Base-by-base conservation (phyloP, 2,797 vertebrate genomes). In the Rhincodon typus region DNA sequence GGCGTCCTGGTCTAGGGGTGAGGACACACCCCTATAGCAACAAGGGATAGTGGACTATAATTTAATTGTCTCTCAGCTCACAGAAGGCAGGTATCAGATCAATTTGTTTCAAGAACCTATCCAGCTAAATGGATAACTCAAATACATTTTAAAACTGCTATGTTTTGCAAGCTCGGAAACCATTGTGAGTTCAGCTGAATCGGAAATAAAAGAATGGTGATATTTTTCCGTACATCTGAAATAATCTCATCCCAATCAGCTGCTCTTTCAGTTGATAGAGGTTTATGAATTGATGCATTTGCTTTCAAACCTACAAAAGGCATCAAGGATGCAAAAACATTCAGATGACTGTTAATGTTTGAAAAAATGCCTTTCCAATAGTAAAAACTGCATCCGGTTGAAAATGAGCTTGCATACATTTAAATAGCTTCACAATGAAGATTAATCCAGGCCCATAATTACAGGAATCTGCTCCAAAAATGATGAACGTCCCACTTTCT, bases 101-200 rank as follows among this genome's bases (percentile, higher is more conserved):
- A 90, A 13, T 12, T 57, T 57, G 27, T 13, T 66, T 90, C 53
- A 62, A n/a, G 17, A 30, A 90, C 13, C 53, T 62, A 53, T 62
- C 12, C 53, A 62, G 87, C 57, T n/a, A 30, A n/a, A 90, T n/a
- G 34, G 87, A 90, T 2, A n/a, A 27, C 15, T 19, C 27, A 66
- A 66, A 4, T n/a, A n/a, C 34, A 66, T 94, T 27, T 94, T 67
- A 94, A 57, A 94, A 69, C 23, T 69, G 91, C 66, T 67, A 15
- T 67, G 57, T 27, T 93, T 93, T 5, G 34, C 90, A 34, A 93
- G 34, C 62, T 34, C 38, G 67, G n/a, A 94, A 21, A 17, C 53
- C 69, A 69, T 46, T 72, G 67, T 70, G 69, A 72, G 67, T 67
- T 94, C n/a, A 69, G 91, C 66, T 94, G 67, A 72, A 94, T 94